Conservation (phyloP, 2,888 invertebrate genomes). For the Dione juno region DNA sequence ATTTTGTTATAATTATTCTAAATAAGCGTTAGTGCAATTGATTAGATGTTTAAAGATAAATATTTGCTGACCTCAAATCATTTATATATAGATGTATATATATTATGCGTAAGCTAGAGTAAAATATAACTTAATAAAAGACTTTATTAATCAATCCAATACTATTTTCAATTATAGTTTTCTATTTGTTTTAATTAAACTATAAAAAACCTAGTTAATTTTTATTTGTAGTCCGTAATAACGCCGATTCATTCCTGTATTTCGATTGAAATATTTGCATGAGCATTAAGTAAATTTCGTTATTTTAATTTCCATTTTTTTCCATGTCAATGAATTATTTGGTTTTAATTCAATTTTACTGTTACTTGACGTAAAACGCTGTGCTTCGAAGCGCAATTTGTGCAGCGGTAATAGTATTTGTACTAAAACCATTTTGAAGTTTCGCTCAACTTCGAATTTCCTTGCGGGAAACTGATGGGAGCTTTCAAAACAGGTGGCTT, state of each 20-base stretch:
- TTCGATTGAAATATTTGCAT: conserved; percentile 11
- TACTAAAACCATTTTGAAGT: conserved; percentile 22
- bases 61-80: too few species aligned
- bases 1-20: too few species aligned
- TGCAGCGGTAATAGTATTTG: conserved; percentile 21
- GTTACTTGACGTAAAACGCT: conserved; percentile 1
- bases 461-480: conserved; percentile 14
- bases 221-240: background rate
- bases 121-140: background rate
- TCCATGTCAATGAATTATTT: background rate
- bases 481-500: conserved; percentile 9
- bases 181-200: background rate
- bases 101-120: too few species aligned
- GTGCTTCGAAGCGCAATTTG: too few species aligned
- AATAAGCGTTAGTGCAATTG: too few species aligned
- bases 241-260: background rate
- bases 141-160: background rate
- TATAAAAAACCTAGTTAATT: background rate
- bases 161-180: background rate
- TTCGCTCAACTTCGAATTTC: conserved; percentile 29
- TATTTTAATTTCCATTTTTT: background rate
- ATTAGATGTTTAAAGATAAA: too few species aligned
- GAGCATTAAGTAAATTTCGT: background rate
- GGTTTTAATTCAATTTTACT: conserved; percentile 4
- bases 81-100: too few species aligned